These are phyloP conservation scores for Cyprinodon brontotheroides DNA, from an alignment of 2,113 vertebrate species.

Conservation along the genomic window DNA sequence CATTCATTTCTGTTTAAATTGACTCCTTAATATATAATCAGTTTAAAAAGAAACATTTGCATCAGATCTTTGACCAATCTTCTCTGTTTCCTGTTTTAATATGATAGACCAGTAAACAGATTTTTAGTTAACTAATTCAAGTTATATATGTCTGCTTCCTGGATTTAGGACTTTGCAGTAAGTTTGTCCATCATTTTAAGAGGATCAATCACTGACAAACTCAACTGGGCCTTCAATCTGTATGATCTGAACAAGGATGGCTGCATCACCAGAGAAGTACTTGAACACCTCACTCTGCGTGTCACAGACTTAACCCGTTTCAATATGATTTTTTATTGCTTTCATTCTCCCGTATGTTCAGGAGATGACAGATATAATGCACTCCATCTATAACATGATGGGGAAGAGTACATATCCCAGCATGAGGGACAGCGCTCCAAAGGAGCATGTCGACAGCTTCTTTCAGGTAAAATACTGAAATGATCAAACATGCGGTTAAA, in stretches of 20 bases:
- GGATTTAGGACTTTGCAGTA: constrained; percentile 87
- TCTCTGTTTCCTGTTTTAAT: background rate
- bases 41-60: background rate
- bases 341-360: constrained; percentile 56
- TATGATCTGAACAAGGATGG: constrained; percentile 97
- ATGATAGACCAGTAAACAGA: background rate
- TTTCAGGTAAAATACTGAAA: constrained; percentile 85
- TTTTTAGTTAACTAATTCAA: background rate
- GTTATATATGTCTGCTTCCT: background rate
- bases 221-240: constrained; percentile 96
- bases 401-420: constrained; percentile 90
- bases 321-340: background rate
- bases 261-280: constrained; percentile 96
- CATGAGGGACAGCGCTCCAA: constrained; percentile 86
- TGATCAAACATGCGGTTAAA: background rate
- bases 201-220: constrained; percentile 89
- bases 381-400: constrained; percentile 98
- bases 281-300: background rate
- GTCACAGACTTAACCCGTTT: background rate
- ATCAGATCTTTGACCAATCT: background rate
- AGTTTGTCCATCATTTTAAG: constrained; percentile 92
- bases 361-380: constrained; percentile 98
- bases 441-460: constrained; percentile 92
- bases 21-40: background rate
- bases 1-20: accelerated